Conservation (phyloP, 2,113 vertebrate genomes). For the Oncorhynchus mykiss region DNA sequence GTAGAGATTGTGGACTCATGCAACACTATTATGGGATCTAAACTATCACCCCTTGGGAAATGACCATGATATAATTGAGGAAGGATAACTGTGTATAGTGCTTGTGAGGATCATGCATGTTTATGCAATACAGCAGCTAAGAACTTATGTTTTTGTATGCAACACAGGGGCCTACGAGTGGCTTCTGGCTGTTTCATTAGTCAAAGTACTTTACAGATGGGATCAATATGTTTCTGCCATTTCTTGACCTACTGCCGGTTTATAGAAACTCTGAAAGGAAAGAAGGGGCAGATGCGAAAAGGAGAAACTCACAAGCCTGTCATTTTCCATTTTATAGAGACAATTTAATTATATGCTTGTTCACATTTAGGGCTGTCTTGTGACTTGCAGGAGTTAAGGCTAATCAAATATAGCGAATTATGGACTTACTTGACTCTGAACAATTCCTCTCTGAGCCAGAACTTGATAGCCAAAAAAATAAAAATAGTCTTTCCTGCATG, state of each 20-base stretch:
- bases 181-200: background rate
- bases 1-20: background rate
- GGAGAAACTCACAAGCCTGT: slow-evolving; percentile 1
- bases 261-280: background rate
- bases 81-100: background rate
- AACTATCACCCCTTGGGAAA: background rate
- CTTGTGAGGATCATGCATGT: background rate
- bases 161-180: background rate
- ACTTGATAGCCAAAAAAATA: slow-evolving; percentile 15
- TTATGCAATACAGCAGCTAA: background rate
- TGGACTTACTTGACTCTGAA: slow-evolving; percentile 33
- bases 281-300: background rate
- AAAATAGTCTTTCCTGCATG: slow-evolving; percentile 47
- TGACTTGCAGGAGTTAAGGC: slow-evolving; percentile 36
- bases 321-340: slow-evolving; percentile 21
- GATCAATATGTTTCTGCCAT: background rate
- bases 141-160: background rate
- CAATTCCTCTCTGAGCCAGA: slow-evolving; percentile 34
- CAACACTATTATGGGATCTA: background rate
- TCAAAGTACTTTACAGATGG: background rate
- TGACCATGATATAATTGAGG: background rate
- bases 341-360: slow-evolving; percentile 38
- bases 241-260: background rate
- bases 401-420: slow-evolving; percentile 50
- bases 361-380: slow-evolving; percentile 40